These are phyloP conservation scores for Phenganax stokvisi DNA, from an alignment of 92 coral and sea anemone species.

Conservation along the genomic window DNA sequence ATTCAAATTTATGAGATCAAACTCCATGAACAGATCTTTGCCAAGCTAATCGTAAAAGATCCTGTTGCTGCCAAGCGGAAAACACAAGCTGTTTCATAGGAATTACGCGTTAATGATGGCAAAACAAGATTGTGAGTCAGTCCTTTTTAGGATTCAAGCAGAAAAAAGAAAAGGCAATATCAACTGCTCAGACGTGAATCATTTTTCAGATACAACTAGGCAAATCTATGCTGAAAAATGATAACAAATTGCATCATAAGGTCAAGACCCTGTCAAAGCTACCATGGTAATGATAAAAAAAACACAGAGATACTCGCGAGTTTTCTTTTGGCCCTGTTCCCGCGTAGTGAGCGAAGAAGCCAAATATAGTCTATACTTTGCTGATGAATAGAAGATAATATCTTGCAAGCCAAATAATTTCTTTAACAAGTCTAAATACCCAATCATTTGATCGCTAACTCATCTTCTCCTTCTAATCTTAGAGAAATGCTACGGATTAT, in stretches of 20 bases:
- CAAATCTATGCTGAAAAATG: not conserved
- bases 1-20: too few species aligned
- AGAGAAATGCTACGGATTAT: not conserved
- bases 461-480: not conserved
- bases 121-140: too few species aligned
- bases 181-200: too few species aligned
- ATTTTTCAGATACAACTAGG: too few species aligned
- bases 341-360: not conserved
- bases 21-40: too few species aligned
- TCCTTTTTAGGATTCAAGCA: too few species aligned
- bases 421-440: not conserved
- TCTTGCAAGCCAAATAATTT: not conserved
- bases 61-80: too few species aligned
- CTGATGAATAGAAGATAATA: not conserved
- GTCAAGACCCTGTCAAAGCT: not conserved
- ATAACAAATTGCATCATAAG: not conserved
- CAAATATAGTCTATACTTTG: not conserved
- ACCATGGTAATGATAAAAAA: not conserved
- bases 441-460: slow-evolving; percentile 4
- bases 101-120: too few species aligned
- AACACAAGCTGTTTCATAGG: too few species aligned
- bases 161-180: too few species aligned
- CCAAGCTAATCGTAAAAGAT: too few species aligned
- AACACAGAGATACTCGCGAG: not conserved
- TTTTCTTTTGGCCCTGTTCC: slow-evolving; percentile 4